Base-by-base conservation (phyloP, 2,888 invertebrate species). In the Polyploca ridens region DNA sequence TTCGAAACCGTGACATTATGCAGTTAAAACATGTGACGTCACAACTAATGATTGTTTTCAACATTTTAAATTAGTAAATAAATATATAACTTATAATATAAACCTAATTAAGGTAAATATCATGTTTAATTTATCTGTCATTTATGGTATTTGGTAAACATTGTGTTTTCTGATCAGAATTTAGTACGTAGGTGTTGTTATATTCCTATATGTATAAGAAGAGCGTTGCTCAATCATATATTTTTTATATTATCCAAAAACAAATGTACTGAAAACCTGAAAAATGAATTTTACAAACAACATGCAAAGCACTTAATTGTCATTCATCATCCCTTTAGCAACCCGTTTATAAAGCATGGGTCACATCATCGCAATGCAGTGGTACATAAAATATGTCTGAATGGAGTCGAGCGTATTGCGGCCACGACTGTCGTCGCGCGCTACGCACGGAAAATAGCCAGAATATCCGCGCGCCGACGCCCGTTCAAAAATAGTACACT, bases 401-500 rank as follows among this genome's bases (percentile, higher is more conserved):
- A 66, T 61, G 64, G 64, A 66, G 63, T 66, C 67, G 62, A 65
- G 58, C 62, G 61, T 68, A 67, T 67, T 58, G 70, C 78, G 73
- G 61, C 38, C 69, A 64, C 73, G 65, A 72, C 69, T 79, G 77
- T 72, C 78, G 82, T 72, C 76, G 68, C 70, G 71, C 68, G 74
- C 78, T 69, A 27, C 79, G 74, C 68, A 69, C 67, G 66, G 61
- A 16, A 44, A 61, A 41, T 61, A 61, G 41, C 61, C 41, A 44
- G 35, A 61, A 61, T 61, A 61, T 75, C 70, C 44, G 66, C 70
- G 80, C 85, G 82, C 81, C 79, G 78, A 69, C 81, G 85, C 54
- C 54, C 19, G 54, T 54, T 86, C 91, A 88, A 90, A 94, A 94
- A 94, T 94, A 94, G 92, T 88, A 80, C 77, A 76, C 76, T 77